phyloP scores from a whole-genome alignment of 2,888 invertebrate species.

The Lamellibrachia satsuma region DNA sequence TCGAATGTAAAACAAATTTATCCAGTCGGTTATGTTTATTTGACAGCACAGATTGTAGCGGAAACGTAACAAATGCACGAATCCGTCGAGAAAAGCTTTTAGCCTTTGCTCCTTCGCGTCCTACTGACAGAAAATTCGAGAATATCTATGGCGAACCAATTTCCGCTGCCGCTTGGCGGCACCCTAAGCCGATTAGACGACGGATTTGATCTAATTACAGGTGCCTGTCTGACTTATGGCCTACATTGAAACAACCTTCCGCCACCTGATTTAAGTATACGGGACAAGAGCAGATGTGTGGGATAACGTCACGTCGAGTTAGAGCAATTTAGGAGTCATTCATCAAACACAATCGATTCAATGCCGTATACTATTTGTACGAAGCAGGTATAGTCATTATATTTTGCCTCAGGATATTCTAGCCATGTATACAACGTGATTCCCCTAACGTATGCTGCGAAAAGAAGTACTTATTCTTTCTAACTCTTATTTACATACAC shows the following conservation, averaged over 20 bases:
- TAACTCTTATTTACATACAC: too few species aligned
- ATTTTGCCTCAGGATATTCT: neutral
- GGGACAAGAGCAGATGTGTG: neutral
- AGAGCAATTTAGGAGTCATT: neutral
- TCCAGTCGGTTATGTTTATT: neutral
- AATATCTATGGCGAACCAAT: neutral
- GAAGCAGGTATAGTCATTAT: neutral
- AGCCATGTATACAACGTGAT: too few species aligned
- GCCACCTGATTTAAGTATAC: neutral
- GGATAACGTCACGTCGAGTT: neutral
- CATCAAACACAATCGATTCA: neutral
- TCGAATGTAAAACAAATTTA: neutral
- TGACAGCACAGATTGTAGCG: slow-evolving; percentile 10
- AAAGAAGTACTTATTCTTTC: too few species aligned
- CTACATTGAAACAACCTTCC: neutral
- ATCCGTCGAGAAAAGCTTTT: neutral
- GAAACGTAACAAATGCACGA: slow-evolving; percentile 10
- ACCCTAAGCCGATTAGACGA: neutral
- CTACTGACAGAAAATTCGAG: neutral
- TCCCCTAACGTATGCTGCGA: too few species aligned
- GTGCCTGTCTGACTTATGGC: neutral
- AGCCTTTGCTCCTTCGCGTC: neutral
- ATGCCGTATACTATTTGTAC: neutral
- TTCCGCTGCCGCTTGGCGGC: neutral
- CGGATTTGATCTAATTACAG: neutral